These are phyloP conservation scores for Diloba caeruleocephala DNA, from an alignment of 2,888 invertebrate species.

Conservation along the genomic window DNA sequence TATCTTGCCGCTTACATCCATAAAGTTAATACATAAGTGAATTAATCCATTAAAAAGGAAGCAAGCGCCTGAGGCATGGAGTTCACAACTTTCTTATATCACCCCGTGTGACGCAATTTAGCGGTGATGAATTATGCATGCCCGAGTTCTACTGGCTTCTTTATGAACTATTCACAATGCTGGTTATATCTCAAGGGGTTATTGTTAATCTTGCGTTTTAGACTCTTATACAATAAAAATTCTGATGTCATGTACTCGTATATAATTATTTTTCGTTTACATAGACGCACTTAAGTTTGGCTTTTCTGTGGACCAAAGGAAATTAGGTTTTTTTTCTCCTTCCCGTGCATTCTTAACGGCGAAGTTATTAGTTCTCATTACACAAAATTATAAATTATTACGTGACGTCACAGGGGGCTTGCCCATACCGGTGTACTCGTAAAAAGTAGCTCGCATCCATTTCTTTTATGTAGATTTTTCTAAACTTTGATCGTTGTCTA, in stretches of 20 bases:
- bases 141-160: background rate
- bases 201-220: background rate
- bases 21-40: conserved; percentile 37
- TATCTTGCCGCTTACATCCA: conserved; percentile 3
- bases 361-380: conserved; percentile 11
- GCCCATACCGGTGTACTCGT: background rate
- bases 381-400: conserved; percentile 23
- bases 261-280: background rate
- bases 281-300: background rate
- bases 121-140: conserved; percentile 37
- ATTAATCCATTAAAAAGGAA: conserved; percentile 42
- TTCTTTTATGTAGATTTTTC: conserved; percentile 18
- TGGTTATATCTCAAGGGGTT: background rate
- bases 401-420: conserved; percentile 12
- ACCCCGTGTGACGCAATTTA: conserved; percentile 23
- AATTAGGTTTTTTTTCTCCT: background rate
- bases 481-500: conserved; percentile 32
- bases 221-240: background rate
- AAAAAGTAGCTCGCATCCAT: background rate
- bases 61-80: conserved; percentile 33
- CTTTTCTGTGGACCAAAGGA: background rate
- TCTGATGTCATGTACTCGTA: background rate
- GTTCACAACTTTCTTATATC: conserved; percentile 20
- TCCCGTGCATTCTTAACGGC: background rate
- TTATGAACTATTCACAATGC: background rate